phyloP scores from a whole-genome alignment of 1,140 invertebrate genomes.

The Drosophila orosa region DNA sequence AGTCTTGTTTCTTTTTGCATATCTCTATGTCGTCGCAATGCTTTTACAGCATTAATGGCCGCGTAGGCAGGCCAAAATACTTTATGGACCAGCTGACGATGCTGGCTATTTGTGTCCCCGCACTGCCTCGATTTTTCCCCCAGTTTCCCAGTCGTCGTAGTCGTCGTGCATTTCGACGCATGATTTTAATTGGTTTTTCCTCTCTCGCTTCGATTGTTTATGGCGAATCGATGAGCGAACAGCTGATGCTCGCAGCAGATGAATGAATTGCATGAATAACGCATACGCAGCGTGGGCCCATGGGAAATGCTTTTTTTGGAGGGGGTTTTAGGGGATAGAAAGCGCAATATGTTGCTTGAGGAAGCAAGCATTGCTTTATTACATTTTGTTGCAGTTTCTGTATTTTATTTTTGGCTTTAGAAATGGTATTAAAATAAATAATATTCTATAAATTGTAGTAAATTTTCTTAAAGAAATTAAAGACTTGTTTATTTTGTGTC shows the following conservation, averaged over 20 bases:
- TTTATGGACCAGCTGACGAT: constrained; percentile 71
- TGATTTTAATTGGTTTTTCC: constrained; percentile 72
- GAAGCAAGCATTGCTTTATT: constrained; percentile 1
- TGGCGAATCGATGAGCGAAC: constrained; percentile 54
- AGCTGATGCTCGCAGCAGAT: constrained; percentile 52
- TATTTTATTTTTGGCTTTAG: no score
- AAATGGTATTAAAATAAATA: background rate
- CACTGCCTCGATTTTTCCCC: constrained; percentile 13
- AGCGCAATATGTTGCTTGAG: constrained; percentile 5
- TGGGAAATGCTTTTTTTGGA: background rate
- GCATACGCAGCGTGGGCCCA: constrained; percentile 34
- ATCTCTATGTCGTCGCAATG: constrained; percentile 41
- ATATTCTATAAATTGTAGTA: no score
- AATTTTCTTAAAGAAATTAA: no score
- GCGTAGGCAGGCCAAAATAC: constrained; percentile 49
- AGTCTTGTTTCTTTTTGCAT: constrained; percentile 53
- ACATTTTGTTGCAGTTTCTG: background rate
- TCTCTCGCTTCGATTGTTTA: constrained; percentile 63
- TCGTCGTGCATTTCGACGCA: constrained; percentile 68
- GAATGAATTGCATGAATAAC: constrained; percentile 42
- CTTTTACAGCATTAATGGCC: constrained; percentile 66
- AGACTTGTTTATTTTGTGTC: background rate
- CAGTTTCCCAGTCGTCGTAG: background rate
- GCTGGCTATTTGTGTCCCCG: constrained; percentile 38
- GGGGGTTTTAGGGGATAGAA: background rate